Conservation (phyloP, 2,888 invertebrate genomes). For the Tetheella fluctuosa region DNA sequence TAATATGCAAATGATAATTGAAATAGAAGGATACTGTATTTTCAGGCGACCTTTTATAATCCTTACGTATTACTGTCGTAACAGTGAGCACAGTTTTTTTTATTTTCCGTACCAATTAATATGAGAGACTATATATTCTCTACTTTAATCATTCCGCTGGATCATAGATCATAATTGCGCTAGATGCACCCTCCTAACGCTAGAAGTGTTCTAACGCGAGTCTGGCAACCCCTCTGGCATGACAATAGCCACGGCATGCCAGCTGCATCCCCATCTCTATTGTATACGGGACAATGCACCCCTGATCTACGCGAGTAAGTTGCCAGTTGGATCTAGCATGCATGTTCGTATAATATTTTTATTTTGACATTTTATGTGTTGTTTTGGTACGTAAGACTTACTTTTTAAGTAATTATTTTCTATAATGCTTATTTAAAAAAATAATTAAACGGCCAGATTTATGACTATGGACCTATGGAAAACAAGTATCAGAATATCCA, state of each 20-base stretch:
- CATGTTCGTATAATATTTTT: not conserved
- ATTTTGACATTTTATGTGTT: not conserved
- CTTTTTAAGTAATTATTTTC: too few relatives aligned
- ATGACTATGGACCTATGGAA: too few relatives aligned
- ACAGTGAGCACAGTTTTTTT: too few relatives aligned
- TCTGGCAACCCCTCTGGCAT: constrained; percentile 9
- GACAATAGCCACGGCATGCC: constrained; percentile 31
- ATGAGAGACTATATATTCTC: not conserved
- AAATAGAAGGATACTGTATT: too few relatives aligned
- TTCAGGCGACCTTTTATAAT: too few relatives aligned
- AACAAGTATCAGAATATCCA: too few relatives aligned
- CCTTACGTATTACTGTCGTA: too few relatives aligned
- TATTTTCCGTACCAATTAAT: not conserved
- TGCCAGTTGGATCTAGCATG: constrained; percentile 21
- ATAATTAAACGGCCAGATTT: too few relatives aligned
- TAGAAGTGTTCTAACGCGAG: constrained; percentile 15
- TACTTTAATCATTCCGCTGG: not conserved
- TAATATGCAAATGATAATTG: too few relatives aligned
- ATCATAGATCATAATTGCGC: not conserved
- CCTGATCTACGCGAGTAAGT: constrained; percentile 41
- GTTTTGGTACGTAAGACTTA: not conserved
- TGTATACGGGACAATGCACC: constrained; percentile 46
- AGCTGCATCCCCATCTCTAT: constrained; percentile 47
- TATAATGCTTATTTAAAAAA: too few relatives aligned
- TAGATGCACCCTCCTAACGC: not conserved